Evolutionary conservation across 2,797 vertebrate genomes (phyloP).

Genomic region (Crocidura indochinensis): DNA sequence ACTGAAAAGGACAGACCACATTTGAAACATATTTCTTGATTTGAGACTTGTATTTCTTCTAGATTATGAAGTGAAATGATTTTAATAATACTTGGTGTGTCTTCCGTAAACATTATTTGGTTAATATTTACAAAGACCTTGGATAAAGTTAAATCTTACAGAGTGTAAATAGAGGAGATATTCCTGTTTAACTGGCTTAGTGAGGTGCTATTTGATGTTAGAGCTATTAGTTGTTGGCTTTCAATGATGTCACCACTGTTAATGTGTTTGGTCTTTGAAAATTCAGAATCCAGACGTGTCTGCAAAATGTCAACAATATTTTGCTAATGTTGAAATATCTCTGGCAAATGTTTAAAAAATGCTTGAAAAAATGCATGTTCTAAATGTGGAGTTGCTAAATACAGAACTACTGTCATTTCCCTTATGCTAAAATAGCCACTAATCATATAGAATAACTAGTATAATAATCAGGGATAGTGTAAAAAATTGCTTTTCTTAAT

Average conservation of each 20-base stretch:
- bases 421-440: background rate
- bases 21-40: slow-evolving; percentile 4
- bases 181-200: slow-evolving; percentile 74
- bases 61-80: slow-evolving; percentile 34
- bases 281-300: slow-evolving; percentile 66
- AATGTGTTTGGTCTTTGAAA: slow-evolving; percentile 81
- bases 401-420: slow-evolving; percentile 32
- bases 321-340: slow-evolving; percentile 62
- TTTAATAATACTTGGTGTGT: slow-evolving; percentile 6
- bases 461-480: background rate
- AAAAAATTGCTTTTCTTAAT: slow-evolving; percentile 12
- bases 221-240: slow-evolving; percentile 74
- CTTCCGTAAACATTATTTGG: slow-evolving; percentile 68
- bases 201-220: slow-evolving; percentile 55
- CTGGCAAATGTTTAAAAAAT: slow-evolving; percentile 59
- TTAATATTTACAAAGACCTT: slow-evolving; percentile 83
- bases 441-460: background rate
- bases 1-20: background rate
- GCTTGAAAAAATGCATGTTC: slow-evolving; percentile 12
- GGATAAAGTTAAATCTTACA: slow-evolving; percentile 67
- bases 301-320: slow-evolving; percentile 73
- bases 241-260: slow-evolving; percentile 66
- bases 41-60: background rate
- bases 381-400: slow-evolving; percentile 55
- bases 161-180: slow-evolving; percentile 68